Conservation (phyloP, 2,113 vertebrate species). For the Bolborhynchus lineola region DNA sequence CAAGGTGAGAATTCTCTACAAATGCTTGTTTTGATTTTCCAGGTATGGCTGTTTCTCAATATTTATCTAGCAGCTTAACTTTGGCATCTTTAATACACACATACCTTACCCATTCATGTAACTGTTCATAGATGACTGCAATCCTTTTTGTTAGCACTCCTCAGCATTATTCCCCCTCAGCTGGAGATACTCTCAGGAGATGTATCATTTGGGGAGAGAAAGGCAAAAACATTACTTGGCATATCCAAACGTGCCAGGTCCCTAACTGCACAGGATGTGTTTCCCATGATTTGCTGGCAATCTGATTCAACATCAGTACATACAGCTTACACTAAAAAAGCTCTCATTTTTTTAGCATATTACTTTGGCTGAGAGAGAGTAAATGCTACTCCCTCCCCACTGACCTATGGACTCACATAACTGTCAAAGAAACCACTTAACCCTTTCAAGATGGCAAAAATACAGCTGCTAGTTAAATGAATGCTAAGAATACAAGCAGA, state of each 20-base stretch:
- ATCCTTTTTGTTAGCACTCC: background rate
- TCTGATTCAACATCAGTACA: background rate
- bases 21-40: background rate
- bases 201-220: background rate
- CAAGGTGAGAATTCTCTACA: background rate
- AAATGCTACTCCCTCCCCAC: background rate
- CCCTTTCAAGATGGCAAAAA: background rate
- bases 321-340: background rate
- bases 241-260: background rate
- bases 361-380: background rate
- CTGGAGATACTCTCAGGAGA: background rate
- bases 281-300: background rate
- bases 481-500: background rate
- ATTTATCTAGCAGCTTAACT: background rate
- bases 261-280: background rate
- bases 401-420: background rate
- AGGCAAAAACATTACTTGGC: background rate
- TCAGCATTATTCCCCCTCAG: background rate
- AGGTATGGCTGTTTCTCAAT: background rate
- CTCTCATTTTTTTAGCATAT: background rate
- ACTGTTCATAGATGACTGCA: background rate
- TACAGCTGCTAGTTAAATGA: background rate
- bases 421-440: background rate
- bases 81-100: background rate
- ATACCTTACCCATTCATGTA: background rate